Percentiles rank a stretch among this genome's conserved stretches.
These are phyloP conservation scores for Heterocephalus glaber DNA, from an alignment of 2,113 vertebrate genomes.

Conservation along the genomic window DNA sequence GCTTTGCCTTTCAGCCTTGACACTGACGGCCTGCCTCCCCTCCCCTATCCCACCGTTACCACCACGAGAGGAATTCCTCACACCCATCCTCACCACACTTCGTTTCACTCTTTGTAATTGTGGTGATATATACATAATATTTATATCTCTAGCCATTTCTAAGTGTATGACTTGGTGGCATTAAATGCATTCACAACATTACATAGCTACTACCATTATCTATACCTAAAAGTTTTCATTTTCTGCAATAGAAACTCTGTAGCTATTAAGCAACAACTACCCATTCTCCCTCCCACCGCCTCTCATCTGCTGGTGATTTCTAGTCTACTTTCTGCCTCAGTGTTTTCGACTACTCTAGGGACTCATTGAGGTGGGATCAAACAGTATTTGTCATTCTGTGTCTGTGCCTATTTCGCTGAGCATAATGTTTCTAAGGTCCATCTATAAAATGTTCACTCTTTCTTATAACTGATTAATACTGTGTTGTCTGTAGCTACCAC, in stretches of 20 bases:
- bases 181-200: neutral
- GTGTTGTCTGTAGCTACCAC: neutral
- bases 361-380: neutral
- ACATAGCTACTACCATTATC: neutral
- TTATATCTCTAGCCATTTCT: neutral
- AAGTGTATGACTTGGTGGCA: too few relatives aligned
- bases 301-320: too few relatives aligned
- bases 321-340: neutral
- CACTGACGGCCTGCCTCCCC: too few relatives aligned
- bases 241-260: neutral
- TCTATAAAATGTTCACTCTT: neutral
- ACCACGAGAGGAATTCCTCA: neutral
- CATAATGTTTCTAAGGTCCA: neutral
- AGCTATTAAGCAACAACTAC: neutral
- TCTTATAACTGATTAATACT: neutral
- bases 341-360: neutral
- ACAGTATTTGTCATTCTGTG: neutral
- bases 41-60: rapidly evolving
- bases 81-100: neutral
- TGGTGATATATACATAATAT: neutral
- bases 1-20: neutral
- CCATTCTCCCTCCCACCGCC: neutral
- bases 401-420: neutral
- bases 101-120: neutral
- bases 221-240: neutral